Evolutionary conservation across 1,140 invertebrate genomes (phyloP), one percentile per base, ranked within the genome.

Genomic region (Schmidtea mediterranea): DNA sequence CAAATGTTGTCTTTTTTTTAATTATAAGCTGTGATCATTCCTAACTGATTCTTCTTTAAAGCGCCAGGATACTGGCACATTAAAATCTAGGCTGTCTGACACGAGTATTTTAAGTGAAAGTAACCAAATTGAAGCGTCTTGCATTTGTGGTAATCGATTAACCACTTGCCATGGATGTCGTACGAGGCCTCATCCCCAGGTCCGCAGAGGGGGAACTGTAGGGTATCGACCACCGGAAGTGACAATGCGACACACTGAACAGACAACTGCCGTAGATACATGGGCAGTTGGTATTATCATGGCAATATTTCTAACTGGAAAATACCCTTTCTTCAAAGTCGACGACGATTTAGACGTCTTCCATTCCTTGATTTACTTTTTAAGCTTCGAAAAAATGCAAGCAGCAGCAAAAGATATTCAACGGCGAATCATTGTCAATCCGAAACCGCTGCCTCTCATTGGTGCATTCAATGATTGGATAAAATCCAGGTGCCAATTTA

Each of bases 231-330:
- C 82, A 47, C 82, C 82, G 0, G 82, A 89, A 70, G 80, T 86
- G 43, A 62, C 83, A 26, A 66, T 83, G 22, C 79, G 79, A 58
- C 73, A 73, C 62, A 66, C 70, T 10, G 62, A 74, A 46, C 80
- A 83, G 67, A 76, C 76, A 64, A 32, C 66, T 71, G 79, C 77
- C 53, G 76, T 89, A 51, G 82, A 89, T 67, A 72, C 83, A 48
- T 87, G 82, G 82, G 79, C 82, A 32, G 74, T 74, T 37, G 82
- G 82, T 36, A 76, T 86, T 2, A 82, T 86, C 50, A 73, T 86
- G 55, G 61, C 82, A 1, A 77, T 75, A 46, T 74, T 82, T 50
- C 65, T 84, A 6, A 77, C 75, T 55, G 74, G 74, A 15, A 73
- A 78, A 1, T 80, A 80, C 67, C 79, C 79, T 23, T 80, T 86